Conservation (phyloP, 2,113 vertebrate genomes). For the Muntiacus muntjak region DNA sequence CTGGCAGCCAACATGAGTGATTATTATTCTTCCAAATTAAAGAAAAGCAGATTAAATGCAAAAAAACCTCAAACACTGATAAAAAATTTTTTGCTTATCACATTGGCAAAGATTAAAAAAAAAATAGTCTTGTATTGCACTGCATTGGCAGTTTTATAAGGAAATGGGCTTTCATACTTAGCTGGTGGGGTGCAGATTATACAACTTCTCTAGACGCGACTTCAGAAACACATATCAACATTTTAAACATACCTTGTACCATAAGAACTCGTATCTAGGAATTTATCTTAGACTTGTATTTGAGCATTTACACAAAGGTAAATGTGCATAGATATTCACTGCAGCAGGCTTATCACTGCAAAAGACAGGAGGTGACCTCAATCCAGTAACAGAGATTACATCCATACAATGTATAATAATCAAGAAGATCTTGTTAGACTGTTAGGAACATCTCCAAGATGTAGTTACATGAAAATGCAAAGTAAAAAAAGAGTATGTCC, state of each 20-base stretch:
- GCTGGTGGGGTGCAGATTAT: not conserved
- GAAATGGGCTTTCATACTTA: not conserved
- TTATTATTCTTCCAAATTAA: not conserved
- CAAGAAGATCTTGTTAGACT: not conserved
- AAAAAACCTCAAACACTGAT: not conserved
- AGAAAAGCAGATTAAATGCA: constrained; percentile 17
- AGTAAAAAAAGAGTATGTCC: not conserved
- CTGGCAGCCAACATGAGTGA: not conserved
- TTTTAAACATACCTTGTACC: not conserved
- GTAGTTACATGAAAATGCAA: not conserved
- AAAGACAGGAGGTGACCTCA: not conserved
- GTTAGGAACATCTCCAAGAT: not conserved
- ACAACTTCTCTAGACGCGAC: not conserved
- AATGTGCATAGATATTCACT: not conserved
- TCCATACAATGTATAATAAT: not conserved
- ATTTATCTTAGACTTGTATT: not conserved
- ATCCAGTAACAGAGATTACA: not conserved
- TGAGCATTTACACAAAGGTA: not conserved
- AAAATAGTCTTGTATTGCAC: not conserved
- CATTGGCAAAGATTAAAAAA: not conserved
- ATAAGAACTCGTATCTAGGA: not conserved
- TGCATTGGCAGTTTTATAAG: not conserved
- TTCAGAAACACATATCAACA: not conserved
- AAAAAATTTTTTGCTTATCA: not conserved
- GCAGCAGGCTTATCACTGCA: not conserved